A percentile compares a stretch with the other conserved stretches of the same genome.
These are phyloP conservation scores for Sarcophaga peregrina DNA, from an alignment of 1,140 invertebrate species.

Conservation along the genomic window DNA sequence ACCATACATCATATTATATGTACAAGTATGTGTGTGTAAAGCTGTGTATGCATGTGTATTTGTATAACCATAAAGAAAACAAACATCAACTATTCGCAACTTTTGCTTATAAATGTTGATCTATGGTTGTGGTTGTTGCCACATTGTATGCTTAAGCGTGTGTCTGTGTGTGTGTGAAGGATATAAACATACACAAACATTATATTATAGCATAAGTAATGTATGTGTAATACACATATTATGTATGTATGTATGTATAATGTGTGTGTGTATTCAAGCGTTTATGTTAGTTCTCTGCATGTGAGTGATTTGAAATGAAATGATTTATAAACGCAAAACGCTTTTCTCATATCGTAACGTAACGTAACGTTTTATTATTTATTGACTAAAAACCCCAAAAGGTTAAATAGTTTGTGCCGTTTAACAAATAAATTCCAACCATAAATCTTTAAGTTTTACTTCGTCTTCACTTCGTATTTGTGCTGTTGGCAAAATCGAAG, in stretches of 20 bases:
- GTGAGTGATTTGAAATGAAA: neutral
- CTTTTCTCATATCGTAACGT: too few species aligned
- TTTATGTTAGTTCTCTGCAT: neutral
- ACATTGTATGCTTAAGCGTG: neutral
- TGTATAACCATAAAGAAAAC: neutral
- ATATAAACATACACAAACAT: too few species aligned
- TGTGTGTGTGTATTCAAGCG: neutral
- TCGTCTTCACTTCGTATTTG: too few species aligned
- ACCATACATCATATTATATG: too few species aligned
- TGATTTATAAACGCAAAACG: neutral
- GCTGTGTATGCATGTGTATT: neutral
- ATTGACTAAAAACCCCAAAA: neutral
- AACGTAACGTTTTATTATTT: neutral
- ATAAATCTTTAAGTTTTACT: too few species aligned
- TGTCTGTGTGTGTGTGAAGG: neutral
- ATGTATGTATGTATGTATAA: neutral
- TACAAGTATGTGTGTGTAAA: too few species aligned
- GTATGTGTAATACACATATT: too few species aligned
- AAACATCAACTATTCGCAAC: neutral
- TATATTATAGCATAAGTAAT: too few species aligned
- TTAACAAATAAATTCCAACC: neutral
- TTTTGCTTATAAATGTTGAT: conserved; percentile 6
- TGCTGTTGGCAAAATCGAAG: too few species aligned
- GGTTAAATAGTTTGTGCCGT: neutral
- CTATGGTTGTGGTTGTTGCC: neutral